Evolutionary conservation across 2,797 vertebrate species (phyloP).

Genomic region (Hydrolagus colliei): DNA sequence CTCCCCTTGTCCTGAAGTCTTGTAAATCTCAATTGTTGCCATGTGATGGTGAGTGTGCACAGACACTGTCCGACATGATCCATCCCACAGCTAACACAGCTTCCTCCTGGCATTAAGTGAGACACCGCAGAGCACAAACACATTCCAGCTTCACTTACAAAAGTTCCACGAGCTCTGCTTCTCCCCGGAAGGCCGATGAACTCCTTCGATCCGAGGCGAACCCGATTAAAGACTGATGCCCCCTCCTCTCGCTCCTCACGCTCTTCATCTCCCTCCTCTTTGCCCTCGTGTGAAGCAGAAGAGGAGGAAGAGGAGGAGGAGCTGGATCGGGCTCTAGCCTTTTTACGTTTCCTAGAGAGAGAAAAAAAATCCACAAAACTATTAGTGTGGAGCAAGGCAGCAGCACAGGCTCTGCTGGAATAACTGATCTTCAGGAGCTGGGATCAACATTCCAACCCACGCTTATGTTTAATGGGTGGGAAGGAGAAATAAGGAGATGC

Average conservation of each 20-base stretch:
- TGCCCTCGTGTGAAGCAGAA: constrained; percentile 66
- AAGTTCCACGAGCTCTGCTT: constrained; percentile 66
- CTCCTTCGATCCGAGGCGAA: constrained; percentile 65
- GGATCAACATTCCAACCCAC: not conserved
- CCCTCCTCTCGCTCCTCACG: constrained; percentile 65
- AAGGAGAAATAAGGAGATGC: too few relatives aligned
- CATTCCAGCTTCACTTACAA: constrained; percentile 65
- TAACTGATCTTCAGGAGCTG: not conserved
- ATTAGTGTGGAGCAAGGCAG: not conserved
- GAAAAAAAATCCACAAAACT: constrained; percentile 34
- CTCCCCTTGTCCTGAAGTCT: too few relatives aligned
- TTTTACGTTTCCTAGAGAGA: constrained; percentile 71
- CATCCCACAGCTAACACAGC: too few relatives aligned
- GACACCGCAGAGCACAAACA: not conserved
- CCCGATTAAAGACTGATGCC: constrained; percentile 68
- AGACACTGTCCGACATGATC: too few relatives aligned
- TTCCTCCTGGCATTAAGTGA: too few relatives aligned
- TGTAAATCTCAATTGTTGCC: too few relatives aligned
- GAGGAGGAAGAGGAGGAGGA: constrained; percentile 86
- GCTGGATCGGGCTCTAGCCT: constrained; percentile 78
- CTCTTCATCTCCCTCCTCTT: constrained; percentile 54
- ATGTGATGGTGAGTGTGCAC: too few relatives aligned
- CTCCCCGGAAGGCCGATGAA: constrained; percentile 62
- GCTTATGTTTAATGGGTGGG: not conserved
- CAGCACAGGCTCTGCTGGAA: not conserved